Conservation (phyloP, 2,113 vertebrate species). For the Orcinus orca region DNA sequence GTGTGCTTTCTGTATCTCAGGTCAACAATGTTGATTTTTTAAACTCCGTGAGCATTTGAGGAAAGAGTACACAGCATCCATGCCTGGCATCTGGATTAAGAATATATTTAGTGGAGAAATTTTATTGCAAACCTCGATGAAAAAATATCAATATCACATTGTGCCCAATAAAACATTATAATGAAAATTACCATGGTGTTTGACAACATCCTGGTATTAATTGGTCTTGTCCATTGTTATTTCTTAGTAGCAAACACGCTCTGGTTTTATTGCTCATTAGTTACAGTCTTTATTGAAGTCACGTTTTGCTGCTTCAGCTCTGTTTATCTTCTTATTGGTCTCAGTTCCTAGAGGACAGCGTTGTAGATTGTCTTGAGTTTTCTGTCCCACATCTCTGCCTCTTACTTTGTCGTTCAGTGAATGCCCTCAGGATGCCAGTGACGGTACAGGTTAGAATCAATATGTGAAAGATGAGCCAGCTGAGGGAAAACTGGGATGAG, state of each 20-base stretch:
- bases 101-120: conserved; percentile 43
- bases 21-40: not conserved
- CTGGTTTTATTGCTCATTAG: not conserved
- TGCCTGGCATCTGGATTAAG: conserved; percentile 14
- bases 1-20: not conserved
- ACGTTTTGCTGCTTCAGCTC: not conserved
- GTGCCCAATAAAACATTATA: conserved; percentile 28
- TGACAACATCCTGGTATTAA: conserved; percentile 56
- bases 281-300: conserved; percentile 33
- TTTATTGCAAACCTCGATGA: not conserved
- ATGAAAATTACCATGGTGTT: conserved; percentile 36
- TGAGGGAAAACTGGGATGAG: not conserved
- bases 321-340: not conserved
- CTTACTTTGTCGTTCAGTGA: not conserved
- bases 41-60: not conserved
- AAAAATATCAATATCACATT: conserved; percentile 36
- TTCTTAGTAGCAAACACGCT: conserved; percentile 14
- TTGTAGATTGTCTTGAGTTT: not conserved
- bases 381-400: not conserved
- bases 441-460: not conserved
- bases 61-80: not conserved
- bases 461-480: not conserved
- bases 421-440: not conserved
- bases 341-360: not conserved
- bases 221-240: conserved; percentile 38